Base-by-base conservation (phyloP, 35 echinoderm and acorn worm species). In the Holothuria glaberrima region DNA sequence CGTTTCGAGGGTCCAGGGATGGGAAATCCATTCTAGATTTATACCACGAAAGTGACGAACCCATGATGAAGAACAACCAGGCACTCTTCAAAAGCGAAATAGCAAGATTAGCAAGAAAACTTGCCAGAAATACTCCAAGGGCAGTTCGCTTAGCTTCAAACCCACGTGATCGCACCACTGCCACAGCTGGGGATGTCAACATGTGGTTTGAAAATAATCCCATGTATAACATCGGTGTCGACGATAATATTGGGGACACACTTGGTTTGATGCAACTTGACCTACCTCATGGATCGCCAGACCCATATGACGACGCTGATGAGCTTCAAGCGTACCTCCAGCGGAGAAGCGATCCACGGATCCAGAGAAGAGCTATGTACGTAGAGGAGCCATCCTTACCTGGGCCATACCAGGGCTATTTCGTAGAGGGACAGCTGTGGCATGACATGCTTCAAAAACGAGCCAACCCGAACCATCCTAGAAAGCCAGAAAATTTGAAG, bases 391-490 rank as follows among this genome's bases (percentile, higher is more conserved):
- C 85, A 22, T 87, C 85, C 21, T 35, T 87, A 22, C 85, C 85
- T 31, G 85, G 85, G 34, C 85, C 85, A 35, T 87, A 87, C 31
- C 85, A 87, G 38, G 85, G 85, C 3, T 87, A 87, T 29, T 87
- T 69, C 64, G 67, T 87, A 62, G 85, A 87, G 20, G 85, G 85
- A 16, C 85, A 87, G 65, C 64, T 87, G 4, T 87, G 60, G 60
- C 85, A 87, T 35, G 61, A 87, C 9, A 4, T 87, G 20, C 45
- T 87, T 12, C 20, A 32, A 12, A 87, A 87, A 17, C 22, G 85
- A 10, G 33, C 60, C 59, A 21, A 28, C 9, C 21, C 61, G 1
- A 28, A 17, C 3, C 17, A 25, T 24, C 12, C 9, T 2, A 35
- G 22, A 6, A 69, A 24, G 35, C 60, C 61, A 5, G 67, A 69